phyloP scores from a whole-genome alignment of 2,113 vertebrate genomes.

The Ceyx margarethae region DNA sequence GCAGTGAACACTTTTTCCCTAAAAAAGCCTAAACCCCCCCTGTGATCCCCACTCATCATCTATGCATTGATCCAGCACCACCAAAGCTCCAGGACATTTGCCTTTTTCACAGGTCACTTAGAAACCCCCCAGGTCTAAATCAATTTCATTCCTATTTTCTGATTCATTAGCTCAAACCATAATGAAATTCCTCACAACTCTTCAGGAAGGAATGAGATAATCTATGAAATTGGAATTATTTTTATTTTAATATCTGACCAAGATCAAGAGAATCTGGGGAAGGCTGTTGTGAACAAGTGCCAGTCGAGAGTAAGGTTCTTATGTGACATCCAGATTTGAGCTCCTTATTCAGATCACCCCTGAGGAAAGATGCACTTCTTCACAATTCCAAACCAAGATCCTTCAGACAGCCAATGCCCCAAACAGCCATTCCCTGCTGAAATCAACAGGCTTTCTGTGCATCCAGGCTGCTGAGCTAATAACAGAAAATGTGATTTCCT shows the following conservation, averaged over 20 bases:
- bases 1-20: too few relatives aligned
- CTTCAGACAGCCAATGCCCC: not conserved
- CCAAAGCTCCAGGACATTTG: not conserved
- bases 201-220: not conserved
- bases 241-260: not conserved
- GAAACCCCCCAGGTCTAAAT: not conserved
- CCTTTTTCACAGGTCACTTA: not conserved
- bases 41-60: too few relatives aligned
- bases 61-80: not conserved
- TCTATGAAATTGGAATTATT: not conserved
- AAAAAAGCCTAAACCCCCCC: too few relatives aligned
- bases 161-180: not conserved
- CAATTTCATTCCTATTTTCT: not conserved
- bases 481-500: not conserved
- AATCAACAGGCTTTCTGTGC: not conserved
- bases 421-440: not conserved
- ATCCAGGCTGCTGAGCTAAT: not conserved
- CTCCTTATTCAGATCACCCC: not conserved
- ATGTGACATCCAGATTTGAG: not conserved
- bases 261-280: not conserved
- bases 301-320: not conserved
- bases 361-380: not conserved
- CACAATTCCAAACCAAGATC: not conserved
- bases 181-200: not conserved
- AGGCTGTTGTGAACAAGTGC: not conserved